phyloP scores from a whole-genome alignment of 2,113 vertebrate genomes.

The Grallaria varia region DNA sequence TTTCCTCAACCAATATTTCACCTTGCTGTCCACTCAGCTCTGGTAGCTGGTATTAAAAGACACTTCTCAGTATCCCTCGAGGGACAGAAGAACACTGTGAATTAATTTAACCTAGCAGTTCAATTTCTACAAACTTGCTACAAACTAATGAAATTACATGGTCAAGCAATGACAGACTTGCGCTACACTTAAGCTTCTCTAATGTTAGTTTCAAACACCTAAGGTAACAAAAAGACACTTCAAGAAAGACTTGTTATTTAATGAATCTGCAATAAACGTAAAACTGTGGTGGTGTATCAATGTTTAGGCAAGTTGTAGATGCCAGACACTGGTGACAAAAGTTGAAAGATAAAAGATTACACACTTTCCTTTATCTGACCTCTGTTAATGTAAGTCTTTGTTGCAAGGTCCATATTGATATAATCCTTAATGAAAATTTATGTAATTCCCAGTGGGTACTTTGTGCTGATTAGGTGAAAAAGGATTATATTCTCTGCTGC shows the following conservation, averaged over 20 bases:
- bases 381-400: constrained; percentile 13
- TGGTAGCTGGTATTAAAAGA: background rate
- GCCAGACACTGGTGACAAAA: background rate
- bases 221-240: background rate
- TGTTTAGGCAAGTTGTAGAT: background rate
- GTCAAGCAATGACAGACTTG: constrained; percentile 10
- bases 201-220: background rate
- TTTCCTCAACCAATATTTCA: background rate
- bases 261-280: background rate
- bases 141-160: constrained; percentile 53
- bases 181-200: background rate
- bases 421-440: constrained; percentile 33
- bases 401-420: constrained; percentile 3
- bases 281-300: background rate
- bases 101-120: constrained; percentile 46
- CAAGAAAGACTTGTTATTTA: background rate
- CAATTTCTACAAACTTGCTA: constrained; percentile 4
- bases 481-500: background rate
- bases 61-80: background rate
- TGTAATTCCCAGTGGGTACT: constrained; percentile 43
- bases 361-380: constrained; percentile 7
- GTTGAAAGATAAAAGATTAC: background rate
- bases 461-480: constrained; percentile 17
- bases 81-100: constrained; percentile 34
- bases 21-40: constrained; percentile 29